Percentiles rank a stretch among this genome's conserved stretches.
Evolutionary conservation across 2,797 vertebrate genomes (phyloP).

Genomic region (Lutjanus campechanus): DNA sequence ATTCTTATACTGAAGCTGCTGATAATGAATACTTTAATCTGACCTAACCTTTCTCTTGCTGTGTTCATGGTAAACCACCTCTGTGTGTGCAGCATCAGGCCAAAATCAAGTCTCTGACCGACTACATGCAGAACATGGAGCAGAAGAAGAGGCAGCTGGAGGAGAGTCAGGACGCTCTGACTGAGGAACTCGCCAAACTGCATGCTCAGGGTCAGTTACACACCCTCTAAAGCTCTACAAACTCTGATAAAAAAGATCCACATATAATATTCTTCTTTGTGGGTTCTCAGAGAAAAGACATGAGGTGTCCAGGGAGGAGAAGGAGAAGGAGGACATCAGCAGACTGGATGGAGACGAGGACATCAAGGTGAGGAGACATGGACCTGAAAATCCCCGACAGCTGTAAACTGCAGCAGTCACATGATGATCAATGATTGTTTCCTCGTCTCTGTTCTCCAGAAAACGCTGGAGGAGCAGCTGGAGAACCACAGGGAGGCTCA

Average conservation of each 20-base stretch:
- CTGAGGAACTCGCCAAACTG: constrained; percentile 90
- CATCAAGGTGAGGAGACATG: constrained; percentile 86
- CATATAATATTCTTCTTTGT: not conserved
- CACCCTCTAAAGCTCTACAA: not conserved
- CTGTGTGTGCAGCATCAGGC: constrained; percentile 88
- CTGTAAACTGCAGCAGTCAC: not conserved
- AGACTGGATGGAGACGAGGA: constrained; percentile 88
- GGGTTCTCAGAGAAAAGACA: constrained; percentile 89
- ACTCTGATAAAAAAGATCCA: not conserved
- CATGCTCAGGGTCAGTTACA: constrained; percentile 87
- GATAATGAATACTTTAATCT: too few species aligned
- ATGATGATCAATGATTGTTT: too few species aligned
- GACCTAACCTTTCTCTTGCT: not conserved
- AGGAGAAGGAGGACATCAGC: constrained; percentile 90
- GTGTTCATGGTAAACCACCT: not conserved
- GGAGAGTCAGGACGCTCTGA: constrained; percentile 91
- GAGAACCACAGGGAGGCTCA: constrained; percentile 92
- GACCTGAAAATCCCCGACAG: not conserved
- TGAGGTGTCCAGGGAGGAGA: constrained; percentile 90
- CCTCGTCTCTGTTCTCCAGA: constrained; percentile 17
- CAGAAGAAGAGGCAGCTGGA: constrained; percentile 94
- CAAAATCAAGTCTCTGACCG: constrained; percentile 94
- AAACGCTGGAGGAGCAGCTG: constrained; percentile 89
- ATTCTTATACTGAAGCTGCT: too few species aligned
- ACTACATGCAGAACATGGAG: constrained; percentile 96